These are phyloP conservation scores for Galagoides demidoff DNA, from an alignment of 2,797 vertebrate genomes.

Conservation along the genomic window DNA sequence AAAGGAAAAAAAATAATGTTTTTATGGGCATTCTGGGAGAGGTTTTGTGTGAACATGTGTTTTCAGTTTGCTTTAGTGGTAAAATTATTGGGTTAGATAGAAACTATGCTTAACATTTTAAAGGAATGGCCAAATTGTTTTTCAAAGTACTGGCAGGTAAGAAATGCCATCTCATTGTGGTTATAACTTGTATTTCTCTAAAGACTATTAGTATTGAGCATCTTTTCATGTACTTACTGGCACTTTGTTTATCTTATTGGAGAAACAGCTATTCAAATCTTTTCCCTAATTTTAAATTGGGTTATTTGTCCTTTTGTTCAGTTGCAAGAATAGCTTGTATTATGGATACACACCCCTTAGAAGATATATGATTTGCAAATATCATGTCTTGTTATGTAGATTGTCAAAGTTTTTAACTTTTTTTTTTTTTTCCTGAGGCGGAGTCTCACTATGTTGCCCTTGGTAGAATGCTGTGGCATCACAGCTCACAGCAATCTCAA, in stretches of 20 bases:
- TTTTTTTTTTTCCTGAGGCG: too few species aligned
- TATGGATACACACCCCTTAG: neutral
- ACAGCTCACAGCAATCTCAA: too few species aligned
- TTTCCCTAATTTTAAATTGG: neutral
- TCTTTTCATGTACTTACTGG: neutral
- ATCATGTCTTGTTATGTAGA: neutral
- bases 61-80: constrained; percentile 6
- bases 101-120: neutral
- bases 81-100: neutral
- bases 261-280: neutral
- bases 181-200: neutral
- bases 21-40: neutral
- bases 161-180: neutral
- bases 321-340: neutral
- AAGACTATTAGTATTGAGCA: neutral
- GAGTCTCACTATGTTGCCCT: too few species aligned
- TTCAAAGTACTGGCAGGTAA: neutral
- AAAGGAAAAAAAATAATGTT: neutral
- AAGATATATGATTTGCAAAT: neutral
- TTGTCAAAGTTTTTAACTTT: neutral
- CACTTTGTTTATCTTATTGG: neutral
- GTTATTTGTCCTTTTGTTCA: neutral
- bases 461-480: too few species aligned
- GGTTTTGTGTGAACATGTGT: neutral
- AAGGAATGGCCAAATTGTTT: neutral